These are phyloP conservation scores for Druceiella hillmani DNA, from an alignment of 2,888 invertebrate species.

Conservation along the genomic window DNA sequence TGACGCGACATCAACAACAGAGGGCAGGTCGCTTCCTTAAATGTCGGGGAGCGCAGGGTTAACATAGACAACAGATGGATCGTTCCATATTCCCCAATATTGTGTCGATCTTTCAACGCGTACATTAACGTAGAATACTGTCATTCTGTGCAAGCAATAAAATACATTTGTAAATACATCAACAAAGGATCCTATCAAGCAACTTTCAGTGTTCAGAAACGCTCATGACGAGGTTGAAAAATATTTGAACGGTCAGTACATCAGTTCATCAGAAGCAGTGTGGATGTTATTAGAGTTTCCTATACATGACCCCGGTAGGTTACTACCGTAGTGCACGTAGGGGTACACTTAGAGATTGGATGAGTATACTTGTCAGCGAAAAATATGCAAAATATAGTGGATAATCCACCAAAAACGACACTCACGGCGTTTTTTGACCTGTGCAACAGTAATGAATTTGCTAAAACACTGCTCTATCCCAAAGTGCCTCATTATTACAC, in stretches of 20 bases:
- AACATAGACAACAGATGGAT: conserved; percentile 23
- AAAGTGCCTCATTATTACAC: conserved; percentile 9
- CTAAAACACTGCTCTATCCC: conserved; percentile 20
- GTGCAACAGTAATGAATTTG: conserved; percentile 22
- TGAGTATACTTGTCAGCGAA: conserved; percentile 20
- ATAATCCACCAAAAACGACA: conserved; percentile 12
- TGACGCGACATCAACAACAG: conserved; percentile 16
- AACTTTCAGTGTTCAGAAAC: conserved; percentile 18
- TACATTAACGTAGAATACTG: conserved; percentile 11
- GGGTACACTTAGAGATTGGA: conserved; percentile 22
- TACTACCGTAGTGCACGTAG: conserved; percentile 23
- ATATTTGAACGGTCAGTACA: conserved; percentile 24
- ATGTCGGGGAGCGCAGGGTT: conserved; percentile 13
- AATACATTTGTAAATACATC: conserved; percentile 14
- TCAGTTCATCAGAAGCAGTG: conserved; percentile 21
- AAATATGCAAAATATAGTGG: conserved; percentile 15
- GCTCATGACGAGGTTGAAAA: conserved; percentile 25
- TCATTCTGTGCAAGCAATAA: neutral
- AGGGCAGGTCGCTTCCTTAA: neutral
- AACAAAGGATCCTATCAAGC: conserved; percentile 16
- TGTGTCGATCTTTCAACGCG: conserved; percentile 16
- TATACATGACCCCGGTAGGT: conserved; percentile 25
- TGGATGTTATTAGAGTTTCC: conserved; percentile 24
- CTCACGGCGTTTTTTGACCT: conserved; percentile 21
- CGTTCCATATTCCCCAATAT: conserved; percentile 25